Evolutionary conservation across 2,797 vertebrate species (phyloP), one percentile per base, ranked within the genome.

Genomic region (Petrocephalus sullivani): DNA sequence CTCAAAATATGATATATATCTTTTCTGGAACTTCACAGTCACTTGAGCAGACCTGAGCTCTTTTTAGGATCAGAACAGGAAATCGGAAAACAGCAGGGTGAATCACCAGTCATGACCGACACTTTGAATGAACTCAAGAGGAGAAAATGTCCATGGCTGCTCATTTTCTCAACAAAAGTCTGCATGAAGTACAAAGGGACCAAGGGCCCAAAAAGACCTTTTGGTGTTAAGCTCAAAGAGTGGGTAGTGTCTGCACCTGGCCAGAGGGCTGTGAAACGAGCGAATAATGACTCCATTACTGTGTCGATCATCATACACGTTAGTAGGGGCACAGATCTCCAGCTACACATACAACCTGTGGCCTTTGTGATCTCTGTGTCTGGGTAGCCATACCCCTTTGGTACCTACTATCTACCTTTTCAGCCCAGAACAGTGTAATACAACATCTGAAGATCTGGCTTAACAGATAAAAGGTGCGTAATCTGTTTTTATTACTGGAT

Each of bases 401-500:
- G n/a, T 37, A 37, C 56, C 41, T 83, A 82, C 54, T 61, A 61
- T 51, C n/a, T 54, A 37, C 51, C 46, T 82, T 78, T 56, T 82
- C 14, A 10, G 49, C 1, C 23, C 81, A 60, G 5, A 33, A 67
- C 6, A 41, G 33, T 49, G 51, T 87, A 46, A 37, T 41, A 54
- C 60, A 85, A 58, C n/a, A 33, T 84, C 41, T 19, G 19, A 28
- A 88, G 56, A 37, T 33, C 21, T 9, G 49, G 28, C 49, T 54
- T n/a, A 53, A 58, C 60, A 88, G 87, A 16, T 88, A 46, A 53
- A 85, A 64, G 10, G n/a, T 49, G 58, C 12, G 16, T 12, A 21
- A 88, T 88, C 60, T 21, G 8, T 53, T 46, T 58, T 41, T 14
- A 88, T 84, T 88, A 81, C 58, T n/a, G 41, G 60, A 23, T 85